phyloP scores from a whole-genome alignment of 2,113 vertebrate genomes.

The Lophochroa leadbeateri region DNA sequence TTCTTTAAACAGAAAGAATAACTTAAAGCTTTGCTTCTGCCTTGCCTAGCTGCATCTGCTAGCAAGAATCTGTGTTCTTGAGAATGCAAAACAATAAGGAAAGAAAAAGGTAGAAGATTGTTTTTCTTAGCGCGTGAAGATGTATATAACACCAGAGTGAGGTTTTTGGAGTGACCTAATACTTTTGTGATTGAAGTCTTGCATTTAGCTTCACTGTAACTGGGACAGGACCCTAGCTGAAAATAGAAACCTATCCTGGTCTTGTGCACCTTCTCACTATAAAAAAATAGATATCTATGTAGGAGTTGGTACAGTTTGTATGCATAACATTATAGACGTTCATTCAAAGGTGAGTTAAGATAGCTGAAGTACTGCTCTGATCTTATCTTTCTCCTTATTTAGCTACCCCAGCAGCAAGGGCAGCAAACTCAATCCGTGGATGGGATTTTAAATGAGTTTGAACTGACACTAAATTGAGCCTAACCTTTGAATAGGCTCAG shows the following conservation, averaged over 20 bases:
- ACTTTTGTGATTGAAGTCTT: background rate
- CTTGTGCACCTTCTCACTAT: background rate
- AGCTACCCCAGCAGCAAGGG: background rate
- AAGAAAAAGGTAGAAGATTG: background rate
- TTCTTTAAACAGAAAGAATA: background rate
- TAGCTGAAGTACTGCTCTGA: background rate
- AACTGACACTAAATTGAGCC: slow-evolving; percentile 21
- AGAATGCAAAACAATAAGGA: background rate
- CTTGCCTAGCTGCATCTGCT: background rate
- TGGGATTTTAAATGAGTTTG: slow-evolving; percentile 33
- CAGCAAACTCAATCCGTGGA: background rate
- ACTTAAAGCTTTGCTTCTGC: slow-evolving; percentile 1
- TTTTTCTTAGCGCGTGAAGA: background rate
- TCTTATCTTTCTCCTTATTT: background rate
- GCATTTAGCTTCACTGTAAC: background rate
- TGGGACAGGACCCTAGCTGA: background rate
- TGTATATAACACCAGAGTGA: background rate
- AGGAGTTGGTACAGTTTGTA: background rate
- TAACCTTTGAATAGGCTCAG: slow-evolving; percentile 14
- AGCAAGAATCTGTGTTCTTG: background rate
- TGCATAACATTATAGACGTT: background rate
- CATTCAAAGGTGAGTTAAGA: background rate
- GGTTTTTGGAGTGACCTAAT: background rate
- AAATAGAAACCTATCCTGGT: background rate
- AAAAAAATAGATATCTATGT: background rate